These are phyloP conservation scores for Drosophila meridiana DNA, from an alignment of 2,888 invertebrate species.

Conservation along the genomic window DNA sequence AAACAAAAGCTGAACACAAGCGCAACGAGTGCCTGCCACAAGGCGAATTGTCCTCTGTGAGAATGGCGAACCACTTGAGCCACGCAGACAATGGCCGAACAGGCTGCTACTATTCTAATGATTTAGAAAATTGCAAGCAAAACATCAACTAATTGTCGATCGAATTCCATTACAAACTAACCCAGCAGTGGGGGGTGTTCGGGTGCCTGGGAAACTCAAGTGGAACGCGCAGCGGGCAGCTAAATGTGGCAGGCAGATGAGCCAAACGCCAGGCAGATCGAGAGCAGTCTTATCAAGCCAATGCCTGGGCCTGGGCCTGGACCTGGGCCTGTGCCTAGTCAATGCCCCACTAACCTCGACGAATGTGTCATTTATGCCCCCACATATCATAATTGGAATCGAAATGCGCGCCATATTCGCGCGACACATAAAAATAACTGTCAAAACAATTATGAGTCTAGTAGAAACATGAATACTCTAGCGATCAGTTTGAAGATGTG, in stretches of 20 bases:
- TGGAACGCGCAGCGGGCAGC: constrained; percentile 49
- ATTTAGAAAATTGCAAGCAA: constrained; percentile 73
- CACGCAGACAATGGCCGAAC: constrained; percentile 49
- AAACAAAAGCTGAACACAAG: constrained; percentile 22
- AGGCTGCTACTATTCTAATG: constrained; percentile 70
- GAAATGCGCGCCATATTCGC: constrained; percentile 70
- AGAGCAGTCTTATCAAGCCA: constrained; percentile 43
- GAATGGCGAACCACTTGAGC: constrained; percentile 60
- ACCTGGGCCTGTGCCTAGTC: constrained; percentile 13
- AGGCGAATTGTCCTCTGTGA: constrained; percentile 30
- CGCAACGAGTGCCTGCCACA: constrained; percentile 53
- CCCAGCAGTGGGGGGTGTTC: constrained; percentile 26
- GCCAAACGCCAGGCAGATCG: constrained; percentile 44
- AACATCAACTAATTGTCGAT: constrained; percentile 73
- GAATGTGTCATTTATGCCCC: constrained; percentile 34
- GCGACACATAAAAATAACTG: constrained; percentile 34
- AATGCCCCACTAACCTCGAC: constrained; percentile 42
- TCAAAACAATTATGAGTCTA: not conserved
- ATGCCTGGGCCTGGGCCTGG: not conserved
- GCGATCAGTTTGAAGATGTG: not conserved
- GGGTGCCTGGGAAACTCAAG: constrained; percentile 71
- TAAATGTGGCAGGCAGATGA: constrained; percentile 75
- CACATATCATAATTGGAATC: constrained; percentile 68
- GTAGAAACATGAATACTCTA: constrained; percentile 1
- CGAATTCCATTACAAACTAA: constrained; percentile 33